Base-by-base conservation (phyloP, 2,888 invertebrate genomes). In the Tanytarsus gracilentus region DNA sequence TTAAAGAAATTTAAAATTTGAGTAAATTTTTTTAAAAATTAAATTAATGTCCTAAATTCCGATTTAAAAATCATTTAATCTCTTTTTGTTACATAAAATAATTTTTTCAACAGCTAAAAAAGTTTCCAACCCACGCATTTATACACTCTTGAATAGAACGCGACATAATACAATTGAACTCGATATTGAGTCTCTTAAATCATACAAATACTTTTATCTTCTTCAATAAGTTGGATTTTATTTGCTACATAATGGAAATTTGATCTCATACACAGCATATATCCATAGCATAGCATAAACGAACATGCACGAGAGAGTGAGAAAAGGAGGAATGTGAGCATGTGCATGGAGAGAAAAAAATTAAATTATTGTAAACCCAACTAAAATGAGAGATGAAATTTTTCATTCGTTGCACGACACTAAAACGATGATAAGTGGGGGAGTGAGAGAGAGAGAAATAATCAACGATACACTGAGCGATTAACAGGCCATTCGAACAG, bases 401-500 rank as follows among this genome's bases (percentile, higher is more conserved):
- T n/a, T n/a, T n/a, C n/a, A n/a, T n/a, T n/a, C n/a, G n/a, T n/a
- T n/a, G n/a, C n/a, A n/a, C n/a, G n/a, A n/a, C n/a, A n/a, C n/a
- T n/a, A n/a, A n/a, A n/a, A n/a, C n/a, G n/a, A n/a, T n/a, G n/a
- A n/a, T n/a, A n/a, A n/a, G n/a, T n/a, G n/a, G 6, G 36, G 27
- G 36, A 11, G 8, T 16, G 16, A 33, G 16, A 33, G 27, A 44
- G 14, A 40, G 25, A 21, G 29, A 58, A 27, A 58, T 9, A 58
- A 58, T 48, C 58, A 58, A 44, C 58, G 56, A 56, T 56, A 39
- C 56, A 30, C 30, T 58, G 44, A 58, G 48, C 58, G 58, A 58
- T 58, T 58, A 58, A 48, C 58, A 58, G 44, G 44, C 58, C 44
- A 58, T 58, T n/a, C n/a, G n/a, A 58, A 58, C 58, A 58, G 58